Conservation (phyloP, 2,797 vertebrate genomes). For the Clarias laeviceps region DNA sequence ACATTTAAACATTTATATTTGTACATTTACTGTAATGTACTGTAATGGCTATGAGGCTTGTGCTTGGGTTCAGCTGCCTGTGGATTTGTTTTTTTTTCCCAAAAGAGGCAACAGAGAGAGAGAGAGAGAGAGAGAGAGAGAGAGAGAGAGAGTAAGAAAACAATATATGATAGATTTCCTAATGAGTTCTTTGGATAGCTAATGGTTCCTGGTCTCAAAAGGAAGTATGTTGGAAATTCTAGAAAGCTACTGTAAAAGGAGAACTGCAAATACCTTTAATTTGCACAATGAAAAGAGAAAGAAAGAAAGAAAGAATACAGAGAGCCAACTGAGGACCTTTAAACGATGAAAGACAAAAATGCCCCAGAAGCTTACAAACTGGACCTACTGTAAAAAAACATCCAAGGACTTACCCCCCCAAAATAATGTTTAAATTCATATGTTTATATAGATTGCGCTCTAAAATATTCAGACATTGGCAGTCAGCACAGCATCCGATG, state of each 20-base stretch:
- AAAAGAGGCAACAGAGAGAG: neutral
- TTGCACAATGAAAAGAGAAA: neutral
- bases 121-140: neutral
- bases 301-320: neutral
- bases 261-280: neutral
- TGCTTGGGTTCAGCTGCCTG: neutral
- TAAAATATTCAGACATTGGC: too few species aligned
- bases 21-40: neutral
- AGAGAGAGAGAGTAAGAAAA: neutral
- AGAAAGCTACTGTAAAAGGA: neutral
- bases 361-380: neutral
- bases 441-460: too few species aligned
- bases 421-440: too few species aligned
- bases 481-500: too few species aligned
- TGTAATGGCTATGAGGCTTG: neutral
- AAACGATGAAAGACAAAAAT: neutral
- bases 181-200: neutral
- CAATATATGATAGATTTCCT: neutral
- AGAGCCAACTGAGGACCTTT: neutral
- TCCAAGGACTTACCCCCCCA: neutral
- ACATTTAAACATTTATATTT: too few species aligned
- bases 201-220: neutral
- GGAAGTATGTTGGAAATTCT: neutral
- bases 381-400: neutral
- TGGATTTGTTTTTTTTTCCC: neutral